Conservation (phyloP, 2,888 invertebrate genomes). For the Calameuta idolon region DNA sequence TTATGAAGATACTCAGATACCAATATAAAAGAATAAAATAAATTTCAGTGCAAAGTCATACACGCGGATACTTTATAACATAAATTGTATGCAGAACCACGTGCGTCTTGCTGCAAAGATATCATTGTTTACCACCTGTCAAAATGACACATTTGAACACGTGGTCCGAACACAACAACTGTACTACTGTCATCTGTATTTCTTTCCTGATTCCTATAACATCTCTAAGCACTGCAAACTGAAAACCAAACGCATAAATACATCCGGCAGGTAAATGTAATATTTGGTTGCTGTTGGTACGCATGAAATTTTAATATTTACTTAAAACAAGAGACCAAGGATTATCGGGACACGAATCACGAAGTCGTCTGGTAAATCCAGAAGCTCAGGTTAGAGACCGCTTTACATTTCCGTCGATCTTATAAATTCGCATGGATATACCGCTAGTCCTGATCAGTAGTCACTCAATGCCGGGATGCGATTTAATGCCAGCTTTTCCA, state of each 20-base stretch:
- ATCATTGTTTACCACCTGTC: neutral
- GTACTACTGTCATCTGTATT: neutral
- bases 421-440: conserved; percentile 14
- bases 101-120: neutral
- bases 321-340: neutral
- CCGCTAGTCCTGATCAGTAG: conserved; percentile 30
- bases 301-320: neutral
- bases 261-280: neutral
- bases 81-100: neutral
- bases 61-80: neutral
- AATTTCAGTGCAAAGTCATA: neutral
- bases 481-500: conserved; percentile 47
- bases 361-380: conserved; percentile 30
- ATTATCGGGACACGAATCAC: conserved; percentile 28
- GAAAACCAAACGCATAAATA: neutral
- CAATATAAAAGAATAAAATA: neutral
- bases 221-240: neutral
- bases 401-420: conserved; percentile 43
- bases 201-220: neutral
- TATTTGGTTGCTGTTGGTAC: neutral
- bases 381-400: conserved; percentile 40
- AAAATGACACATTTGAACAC: neutral
- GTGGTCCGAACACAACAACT: neutral
- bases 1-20: too few relatives aligned
- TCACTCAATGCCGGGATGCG: conserved; percentile 23